Percentiles rank a stretch among this genome's conserved stretches.
These are phyloP conservation scores for Drosophila chauvacae DNA, from an alignment of 1,140 invertebrate genomes.

Conservation along the genomic window DNA sequence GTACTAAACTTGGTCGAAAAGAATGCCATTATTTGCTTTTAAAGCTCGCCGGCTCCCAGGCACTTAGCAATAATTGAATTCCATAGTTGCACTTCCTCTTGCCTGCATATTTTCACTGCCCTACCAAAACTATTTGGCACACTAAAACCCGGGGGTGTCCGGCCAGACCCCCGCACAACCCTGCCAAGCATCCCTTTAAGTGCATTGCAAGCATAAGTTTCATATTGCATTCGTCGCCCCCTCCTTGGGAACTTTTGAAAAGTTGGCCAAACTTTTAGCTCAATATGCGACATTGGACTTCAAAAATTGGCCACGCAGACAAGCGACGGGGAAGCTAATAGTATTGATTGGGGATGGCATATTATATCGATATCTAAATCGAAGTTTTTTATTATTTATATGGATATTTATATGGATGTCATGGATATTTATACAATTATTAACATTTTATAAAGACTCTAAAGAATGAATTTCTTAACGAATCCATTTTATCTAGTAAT, in stretches of 20 bases:
- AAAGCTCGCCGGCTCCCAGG: conserved; percentile 38
- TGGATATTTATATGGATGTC: too few relatives aligned
- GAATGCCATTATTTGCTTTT: conserved; percentile 31
- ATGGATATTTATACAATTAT: too few relatives aligned
- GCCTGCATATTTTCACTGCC: conserved; percentile 37
- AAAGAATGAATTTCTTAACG: too few relatives aligned
- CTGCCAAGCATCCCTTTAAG: conserved; percentile 6
- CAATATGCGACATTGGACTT: conserved; percentile 53
- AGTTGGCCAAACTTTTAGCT: conserved; percentile 63
- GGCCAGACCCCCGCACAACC: background rate
- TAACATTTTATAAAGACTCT: too few relatives aligned
- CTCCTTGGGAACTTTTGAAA: conserved; percentile 27
- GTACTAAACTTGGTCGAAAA: conserved; percentile 12
- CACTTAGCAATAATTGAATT: conserved; percentile 69
- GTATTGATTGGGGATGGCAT: background rate
- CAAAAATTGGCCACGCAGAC: conserved; percentile 33
- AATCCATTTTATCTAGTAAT: too few relatives aligned
- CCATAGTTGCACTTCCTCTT: conserved; percentile 46
- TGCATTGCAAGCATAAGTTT: conserved; percentile 69
- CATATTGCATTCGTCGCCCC: conserved; percentile 49
- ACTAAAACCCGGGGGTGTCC: conserved; percentile 13
- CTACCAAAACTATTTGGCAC: conserved; percentile 54
- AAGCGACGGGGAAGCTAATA: conserved; percentile 9
- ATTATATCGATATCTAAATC: background rate
- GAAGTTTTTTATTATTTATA: background rate